These are phyloP conservation scores for Drosophila recens DNA, from an alignment of 2,888 invertebrate genomes.

Conservation along the genomic window DNA sequence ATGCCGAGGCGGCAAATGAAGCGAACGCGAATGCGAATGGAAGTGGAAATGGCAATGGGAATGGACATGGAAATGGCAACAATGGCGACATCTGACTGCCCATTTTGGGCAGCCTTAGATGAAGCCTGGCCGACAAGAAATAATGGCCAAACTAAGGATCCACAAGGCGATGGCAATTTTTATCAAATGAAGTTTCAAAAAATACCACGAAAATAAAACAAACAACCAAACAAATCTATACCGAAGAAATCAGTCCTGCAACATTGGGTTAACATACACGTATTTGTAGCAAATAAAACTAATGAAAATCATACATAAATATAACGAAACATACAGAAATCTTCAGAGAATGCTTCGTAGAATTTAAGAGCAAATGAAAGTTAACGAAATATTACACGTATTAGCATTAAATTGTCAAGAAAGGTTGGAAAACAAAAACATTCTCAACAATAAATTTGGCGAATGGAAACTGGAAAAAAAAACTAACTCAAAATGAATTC, in stretches of 20 bases:
- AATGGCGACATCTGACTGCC: constrained; percentile 84
- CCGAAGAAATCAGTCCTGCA: constrained; percentile 73
- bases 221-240: constrained; percentile 23
- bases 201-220: constrained; percentile 4
- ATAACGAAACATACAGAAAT: constrained; percentile 37
- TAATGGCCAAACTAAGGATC: constrained; percentile 51
- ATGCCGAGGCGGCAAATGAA: constrained; percentile 48
- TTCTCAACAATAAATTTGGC: neutral
- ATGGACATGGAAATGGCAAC: constrained; percentile 33
- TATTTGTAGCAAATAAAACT: constrained; percentile 63
- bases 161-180: constrained; percentile 58
- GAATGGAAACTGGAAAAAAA: neutral
- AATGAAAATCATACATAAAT: constrained; percentile 38
- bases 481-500: neutral
- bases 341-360: constrained; percentile 65
- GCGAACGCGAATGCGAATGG: constrained; percentile 19
- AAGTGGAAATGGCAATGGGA: constrained; percentile 44
- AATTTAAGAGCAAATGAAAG: constrained; percentile 76
- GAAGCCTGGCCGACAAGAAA: constrained; percentile 72
- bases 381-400: constrained; percentile 77
- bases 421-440: neutral
- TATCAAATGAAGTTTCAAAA: constrained; percentile 43
- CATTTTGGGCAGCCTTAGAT: constrained; percentile 84
- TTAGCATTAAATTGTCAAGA: constrained; percentile 52
- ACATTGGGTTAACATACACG: constrained; percentile 78